Conservation (phyloP, 2,113 vertebrate genomes). For the Callocephalon fimbriatum region DNA sequence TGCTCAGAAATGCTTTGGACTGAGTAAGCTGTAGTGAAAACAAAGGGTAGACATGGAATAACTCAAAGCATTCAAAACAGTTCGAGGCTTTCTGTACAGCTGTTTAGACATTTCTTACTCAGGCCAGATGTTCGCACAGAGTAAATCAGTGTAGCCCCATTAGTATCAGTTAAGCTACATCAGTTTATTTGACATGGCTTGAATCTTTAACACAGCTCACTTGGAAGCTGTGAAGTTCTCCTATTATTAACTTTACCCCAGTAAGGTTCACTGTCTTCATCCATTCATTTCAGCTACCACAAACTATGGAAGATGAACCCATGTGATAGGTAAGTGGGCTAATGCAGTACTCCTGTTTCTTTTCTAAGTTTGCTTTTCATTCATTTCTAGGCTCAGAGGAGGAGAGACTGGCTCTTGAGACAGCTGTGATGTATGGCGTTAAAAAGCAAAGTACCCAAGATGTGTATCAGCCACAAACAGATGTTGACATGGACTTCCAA, state of each 20-base stretch:
- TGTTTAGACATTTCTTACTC: background rate
- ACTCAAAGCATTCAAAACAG: background rate
- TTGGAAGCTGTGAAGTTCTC: background rate
- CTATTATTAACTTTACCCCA: background rate
- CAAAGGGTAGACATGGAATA: background rate
- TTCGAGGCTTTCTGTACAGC: background rate
- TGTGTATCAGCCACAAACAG: background rate
- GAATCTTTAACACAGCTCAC: background rate
- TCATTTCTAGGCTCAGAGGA: constrained; percentile 83
- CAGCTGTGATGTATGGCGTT: constrained; percentile 88
- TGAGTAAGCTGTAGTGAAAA: background rate
- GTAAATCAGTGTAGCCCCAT: background rate
- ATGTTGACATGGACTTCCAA: constrained; percentile 85
- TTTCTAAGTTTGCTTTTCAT: background rate
- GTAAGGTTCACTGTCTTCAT: background rate
- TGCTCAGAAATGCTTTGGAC: background rate
- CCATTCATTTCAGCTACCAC: background rate
- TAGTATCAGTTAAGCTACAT: background rate
- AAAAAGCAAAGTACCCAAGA: constrained; percentile 77
- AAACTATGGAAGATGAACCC: background rate
- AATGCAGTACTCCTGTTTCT: background rate
- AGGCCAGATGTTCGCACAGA: background rate
- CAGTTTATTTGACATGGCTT: background rate
- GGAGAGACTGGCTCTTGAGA: constrained; percentile 88
- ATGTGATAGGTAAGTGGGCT: background rate